Evolutionary conservation across 2,797 vertebrate genomes (phyloP).

Genomic region (Remorina albescens): DNA sequence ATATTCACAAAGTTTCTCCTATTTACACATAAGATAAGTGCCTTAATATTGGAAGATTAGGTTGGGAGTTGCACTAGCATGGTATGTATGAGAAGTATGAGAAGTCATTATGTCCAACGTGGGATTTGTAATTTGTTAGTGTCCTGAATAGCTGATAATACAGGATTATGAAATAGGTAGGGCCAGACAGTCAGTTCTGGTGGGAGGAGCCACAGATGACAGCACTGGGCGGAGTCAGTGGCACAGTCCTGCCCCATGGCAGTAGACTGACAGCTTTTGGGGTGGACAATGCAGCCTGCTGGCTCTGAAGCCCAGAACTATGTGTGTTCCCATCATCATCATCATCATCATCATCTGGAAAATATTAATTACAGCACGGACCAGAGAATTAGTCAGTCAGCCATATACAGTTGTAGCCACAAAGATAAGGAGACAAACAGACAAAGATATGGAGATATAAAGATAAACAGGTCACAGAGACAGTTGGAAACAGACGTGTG

Average conservation of each 20-base stretch:
- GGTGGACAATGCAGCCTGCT: conserved; percentile 80
- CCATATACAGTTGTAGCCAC: not conserved
- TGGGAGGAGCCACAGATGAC: conserved; percentile 70
- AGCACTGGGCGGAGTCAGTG: conserved; percentile 75
- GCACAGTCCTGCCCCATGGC: conserved; percentile 64
- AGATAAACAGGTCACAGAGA: not conserved
- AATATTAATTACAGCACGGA: conserved; percentile 69
- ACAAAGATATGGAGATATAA: not conserved
- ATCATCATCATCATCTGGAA: conserved; percentile 83
- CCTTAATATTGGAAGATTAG: conserved; percentile 20
- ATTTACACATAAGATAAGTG: conserved; percentile 47
- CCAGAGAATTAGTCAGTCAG: conserved; percentile 39
- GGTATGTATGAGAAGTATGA: conserved; percentile 12
- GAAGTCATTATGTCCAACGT: conserved; percentile 25
- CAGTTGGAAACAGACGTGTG: not conserved
- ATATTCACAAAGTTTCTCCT: not conserved
- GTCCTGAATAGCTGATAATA: conserved; percentile 20
- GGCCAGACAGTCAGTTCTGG: conserved; percentile 69
- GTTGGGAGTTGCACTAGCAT: conserved; percentile 4
- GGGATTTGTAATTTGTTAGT: conserved; percentile 41
- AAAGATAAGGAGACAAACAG: too few relatives aligned
- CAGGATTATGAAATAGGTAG: conserved; percentile 30
- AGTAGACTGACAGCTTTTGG: conserved; percentile 73
- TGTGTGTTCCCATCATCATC: conserved; percentile 61
- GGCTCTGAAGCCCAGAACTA: conserved; percentile 74